Percentiles rank a stretch among this genome's conserved stretches.
Conservation (phyloP, 2,888 invertebrate genomes). For the Ormia ochracea region DNA sequence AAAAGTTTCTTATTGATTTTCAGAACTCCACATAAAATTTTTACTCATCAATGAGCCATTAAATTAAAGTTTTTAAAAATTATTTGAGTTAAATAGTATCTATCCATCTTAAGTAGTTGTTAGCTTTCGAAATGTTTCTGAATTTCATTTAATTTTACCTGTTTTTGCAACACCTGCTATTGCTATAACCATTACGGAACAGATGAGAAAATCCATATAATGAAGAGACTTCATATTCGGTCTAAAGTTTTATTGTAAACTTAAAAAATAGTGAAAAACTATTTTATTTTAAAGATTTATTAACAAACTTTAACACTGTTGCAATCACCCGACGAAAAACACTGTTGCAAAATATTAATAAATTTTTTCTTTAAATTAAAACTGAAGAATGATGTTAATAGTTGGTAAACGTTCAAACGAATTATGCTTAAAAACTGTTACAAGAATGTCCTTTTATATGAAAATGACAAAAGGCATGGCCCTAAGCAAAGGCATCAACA, state of each 20-base stretch:
- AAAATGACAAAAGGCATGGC: constrained; percentile 65
- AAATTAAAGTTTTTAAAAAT: too few species aligned
- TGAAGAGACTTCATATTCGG: constrained; percentile 69
- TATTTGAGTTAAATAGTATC: too few species aligned
- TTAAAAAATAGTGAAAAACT: not conserved
- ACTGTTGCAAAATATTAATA: constrained; percentile 15
- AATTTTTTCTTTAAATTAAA: constrained; percentile 14
- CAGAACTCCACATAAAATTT: too few species aligned
- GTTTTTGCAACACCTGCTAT: constrained; percentile 68
- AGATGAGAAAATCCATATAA: constrained; percentile 67
- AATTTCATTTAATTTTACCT: constrained; percentile 74
- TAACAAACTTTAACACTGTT: not conserved
- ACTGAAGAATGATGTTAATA: constrained; percentile 53
- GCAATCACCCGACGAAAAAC: constrained; percentile 43
- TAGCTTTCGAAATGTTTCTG: too few species aligned
- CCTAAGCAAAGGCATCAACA: constrained; percentile 61
- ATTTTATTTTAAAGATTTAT: not conserved
- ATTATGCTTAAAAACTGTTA: constrained; percentile 70
- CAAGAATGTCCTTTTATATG: constrained; percentile 73
- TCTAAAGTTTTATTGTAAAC: not conserved
- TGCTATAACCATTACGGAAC: constrained; percentile 66
- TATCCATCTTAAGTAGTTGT: too few species aligned
- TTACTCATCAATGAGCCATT: too few species aligned
- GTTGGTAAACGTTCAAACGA: constrained; percentile 66
- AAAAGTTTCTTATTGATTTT: too few species aligned